A percentile compares a stretch with the other conserved stretches of the same genome.
These are phyloP conservation scores for Lysandra bellargus DNA, from an alignment of 2,888 invertebrate genomes.

Conservation along the genomic window DNA sequence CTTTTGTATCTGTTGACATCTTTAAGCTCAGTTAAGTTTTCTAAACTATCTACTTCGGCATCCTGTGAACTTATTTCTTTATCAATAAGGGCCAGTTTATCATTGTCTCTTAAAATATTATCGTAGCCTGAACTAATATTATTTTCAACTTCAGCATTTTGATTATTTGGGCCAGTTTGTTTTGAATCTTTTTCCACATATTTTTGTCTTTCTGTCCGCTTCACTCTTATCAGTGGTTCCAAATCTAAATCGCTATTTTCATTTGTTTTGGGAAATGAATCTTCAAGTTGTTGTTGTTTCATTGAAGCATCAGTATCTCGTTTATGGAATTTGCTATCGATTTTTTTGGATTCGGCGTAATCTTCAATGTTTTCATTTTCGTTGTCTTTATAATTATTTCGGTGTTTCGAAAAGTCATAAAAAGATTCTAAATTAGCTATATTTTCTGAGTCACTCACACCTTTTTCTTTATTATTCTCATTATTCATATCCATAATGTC, in stretches of 20 bases:
- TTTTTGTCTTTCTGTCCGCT: constrained; percentile 58
- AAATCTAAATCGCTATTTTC: constrained; percentile 50
- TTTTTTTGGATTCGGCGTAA: constrained; percentile 36
- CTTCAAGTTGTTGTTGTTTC: constrained; percentile 65
- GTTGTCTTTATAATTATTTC: constrained; percentile 35
- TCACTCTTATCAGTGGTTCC: constrained; percentile 66
- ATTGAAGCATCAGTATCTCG: constrained; percentile 58
- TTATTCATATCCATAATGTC: constrained; percentile 50
- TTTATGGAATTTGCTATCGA: constrained; percentile 51
- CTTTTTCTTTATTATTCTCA: constrained; percentile 65
- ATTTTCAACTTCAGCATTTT: constrained; percentile 36
- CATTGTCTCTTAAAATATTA: background rate
- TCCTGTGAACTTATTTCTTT: constrained; percentile 57
- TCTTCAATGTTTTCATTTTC: constrained; percentile 33
- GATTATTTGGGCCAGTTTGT: constrained; percentile 25
- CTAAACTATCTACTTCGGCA: constrained; percentile 58
- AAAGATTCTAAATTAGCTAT: constrained; percentile 46
- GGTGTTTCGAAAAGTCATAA: constrained; percentile 11
- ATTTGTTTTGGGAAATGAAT: constrained; percentile 66
- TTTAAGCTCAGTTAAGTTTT: constrained; percentile 55
- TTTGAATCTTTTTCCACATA: constrained; percentile 40
- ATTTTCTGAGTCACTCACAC: constrained; percentile 47
- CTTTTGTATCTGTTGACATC: constrained; percentile 65
- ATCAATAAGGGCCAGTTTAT: constrained; percentile 42
- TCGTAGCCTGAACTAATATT: constrained; percentile 28